Evolutionary conservation across 1,140 invertebrate genomes (phyloP).

Genomic region (Vollenhovia emeryi): DNA sequence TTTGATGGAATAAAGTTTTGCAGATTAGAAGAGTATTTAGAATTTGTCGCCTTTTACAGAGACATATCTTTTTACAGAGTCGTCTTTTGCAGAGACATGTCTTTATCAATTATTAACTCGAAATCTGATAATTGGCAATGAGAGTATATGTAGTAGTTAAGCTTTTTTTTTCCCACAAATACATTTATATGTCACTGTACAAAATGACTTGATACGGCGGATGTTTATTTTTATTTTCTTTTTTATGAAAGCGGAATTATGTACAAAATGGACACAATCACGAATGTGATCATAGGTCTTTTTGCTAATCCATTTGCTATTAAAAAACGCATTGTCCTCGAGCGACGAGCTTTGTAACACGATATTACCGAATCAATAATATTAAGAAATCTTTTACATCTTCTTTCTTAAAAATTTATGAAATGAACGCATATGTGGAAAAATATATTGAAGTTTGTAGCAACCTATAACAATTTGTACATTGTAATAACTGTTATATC

Average conservation of each 20-base stretch:
- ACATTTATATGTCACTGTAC: conserved; percentile 87
- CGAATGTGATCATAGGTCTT: conserved; percentile 79
- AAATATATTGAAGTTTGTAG: not conserved
- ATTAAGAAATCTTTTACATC: not conserved
- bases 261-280: conserved; percentile 82
- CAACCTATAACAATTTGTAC: not conserved
- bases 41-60: conserved; percentile 78
- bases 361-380: not conserved
- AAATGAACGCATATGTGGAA: not conserved
- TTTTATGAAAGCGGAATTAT: conserved; percentile 74
- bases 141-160: conserved; percentile 19
- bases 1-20: conserved; percentile 74
- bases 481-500: not conserved
- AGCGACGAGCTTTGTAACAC: not conserved
- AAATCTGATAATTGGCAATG: conserved; percentile 79
- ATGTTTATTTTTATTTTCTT: conserved; percentile 42
- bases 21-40: conserved; percentile 74
- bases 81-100: conserved; percentile 75
- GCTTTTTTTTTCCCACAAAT: conserved; percentile 66
- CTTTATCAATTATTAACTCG: conserved; percentile 81
- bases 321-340: not conserved
- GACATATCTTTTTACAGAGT: conserved; percentile 81
- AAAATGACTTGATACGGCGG: conserved; percentile 79
- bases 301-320: conserved; percentile 51
- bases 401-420: not conserved